Evolutionary conservation across 1,140 invertebrate species (phyloP), one percentile per base, ranked within the genome.

Genomic region (Micrasema longulum): DNA sequence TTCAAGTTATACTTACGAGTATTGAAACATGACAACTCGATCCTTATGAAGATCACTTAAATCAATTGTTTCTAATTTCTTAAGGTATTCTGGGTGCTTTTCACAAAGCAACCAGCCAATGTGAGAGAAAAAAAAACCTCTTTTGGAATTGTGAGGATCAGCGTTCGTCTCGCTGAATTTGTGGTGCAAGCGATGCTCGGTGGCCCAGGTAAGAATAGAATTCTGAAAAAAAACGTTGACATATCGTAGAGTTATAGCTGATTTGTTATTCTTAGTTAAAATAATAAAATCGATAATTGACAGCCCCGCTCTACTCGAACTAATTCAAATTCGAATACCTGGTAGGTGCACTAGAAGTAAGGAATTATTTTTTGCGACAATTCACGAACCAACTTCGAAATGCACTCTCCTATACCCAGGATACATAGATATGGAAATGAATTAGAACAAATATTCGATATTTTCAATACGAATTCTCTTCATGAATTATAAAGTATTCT

Each of bases 121-220:
- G 77, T 96, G 94, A 1, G 93, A 82, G 79, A 96, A 96, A 83
- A 96, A 96, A 80, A 96, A 94, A 5, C 93, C 94, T 23, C 93
- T 83, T 0, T 81, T 82, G 0, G 87, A 85, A 74, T 90, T 90
- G 74, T 90, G 88, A 0, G 89, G 88, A 81, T 91, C 89, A 12
- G 86, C 89, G 73, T 89, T 82, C 14, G 89, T 90, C 72, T 90
- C 89, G 31, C 84, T 86, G 80, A 87, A 90, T 78, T 89, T 90
- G 77, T 91, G 89, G 78, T 91, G 89, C 23, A 87, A 84, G 16
- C 89, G 80, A 76, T 88, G 87, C 77, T 88, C 87, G 11, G 85
- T 77, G 3, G 82, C 82, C 86, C 85, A 87, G 65, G 84, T 81
- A 76, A 82, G 84, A 11, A 82, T 68, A 48, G 79, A 81, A 20